Evolutionary conservation across 2,888 invertebrate species (phyloP), one percentile per base, ranked within the genome.

Genomic region (Thymelicus lineola): DNA sequence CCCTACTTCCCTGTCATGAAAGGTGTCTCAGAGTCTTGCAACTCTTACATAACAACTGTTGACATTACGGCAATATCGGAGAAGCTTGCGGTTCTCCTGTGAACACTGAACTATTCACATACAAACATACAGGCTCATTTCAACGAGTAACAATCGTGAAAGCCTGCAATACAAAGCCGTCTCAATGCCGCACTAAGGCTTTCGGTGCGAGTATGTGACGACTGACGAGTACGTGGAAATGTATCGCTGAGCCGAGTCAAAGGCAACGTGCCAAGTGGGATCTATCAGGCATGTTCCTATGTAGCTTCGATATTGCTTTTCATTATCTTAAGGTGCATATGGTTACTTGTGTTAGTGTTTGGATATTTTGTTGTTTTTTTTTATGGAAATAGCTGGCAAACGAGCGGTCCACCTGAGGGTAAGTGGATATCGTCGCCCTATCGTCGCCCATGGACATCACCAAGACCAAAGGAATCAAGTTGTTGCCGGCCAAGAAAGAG

Each of bases 121-220:
- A 42, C 15, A 62, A 36, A 48, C 62, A 62, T 28, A 61, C 46
- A 46, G 12, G 20, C 15, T 45, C 61, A 62, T 20, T 50, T 48
- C 60, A 60, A 59, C 61, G 35, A 57, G 57, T 57, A 48, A 61
- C 61, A 60, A 60, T 60, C 45, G 35, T 61, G 61, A 61, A 61
- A 61, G 61, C 46, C 46, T 61, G 17, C 28, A n/a, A 57, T 7
- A 61, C 61, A 61, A 61, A 61, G 61, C 28, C 61, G 28, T 48
- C 61, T 61, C 60, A 45, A 42, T 60, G 20, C 38, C 17, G 57
- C 57, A 57, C 57, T 57, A 57, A 57, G 57, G 57, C 57, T 57
- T 57, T 57, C 35, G 57, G 57, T 14, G 36, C 57, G 7, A 14
- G 20, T 55, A 28, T 55, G 55, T 28, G 28, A 55, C 28, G 55